phyloP scores from a whole-genome alignment of 2,797 vertebrate species.

The Mormyrus proboscirostris region DNA sequence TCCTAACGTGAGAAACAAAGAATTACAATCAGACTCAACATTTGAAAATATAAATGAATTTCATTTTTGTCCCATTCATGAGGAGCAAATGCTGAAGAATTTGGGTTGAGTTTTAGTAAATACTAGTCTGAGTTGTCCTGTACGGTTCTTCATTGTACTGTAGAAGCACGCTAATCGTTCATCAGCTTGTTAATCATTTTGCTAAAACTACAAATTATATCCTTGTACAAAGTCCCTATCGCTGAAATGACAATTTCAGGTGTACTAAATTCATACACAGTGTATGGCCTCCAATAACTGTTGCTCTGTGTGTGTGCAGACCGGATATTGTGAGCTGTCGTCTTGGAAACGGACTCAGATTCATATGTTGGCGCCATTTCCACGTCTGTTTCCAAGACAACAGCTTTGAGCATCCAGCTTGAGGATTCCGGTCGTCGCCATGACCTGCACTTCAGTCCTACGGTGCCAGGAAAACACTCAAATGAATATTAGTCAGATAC shows the following conservation, averaged over 20 bases:
- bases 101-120: not conserved
- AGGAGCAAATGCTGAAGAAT: not conserved
- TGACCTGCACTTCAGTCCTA: not conserved
- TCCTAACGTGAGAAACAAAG: not conserved
- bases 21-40: not conserved
- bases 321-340: conserved; percentile 1
- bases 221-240: conserved; percentile 23
- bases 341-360: conserved; percentile 18
- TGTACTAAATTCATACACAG: not conserved
- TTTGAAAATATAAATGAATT: not conserved
- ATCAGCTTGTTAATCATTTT: not conserved
- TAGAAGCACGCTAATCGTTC: not conserved
- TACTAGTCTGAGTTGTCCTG: not conserved
- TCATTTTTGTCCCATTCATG: not conserved
- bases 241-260: conserved; percentile 39
- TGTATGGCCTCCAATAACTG: not conserved
- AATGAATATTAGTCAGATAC: not conserved
- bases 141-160: not conserved
- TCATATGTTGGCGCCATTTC: conserved; percentile 5
- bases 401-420: conserved; percentile 9
- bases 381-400: conserved; percentile 20
- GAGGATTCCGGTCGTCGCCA: conserved; percentile 5
- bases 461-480: not conserved
- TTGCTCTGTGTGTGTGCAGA: not conserved
- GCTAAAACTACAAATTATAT: not conserved